Percentiles rank a stretch among this genome's conserved stretches.
Conservation (phyloP, 2,113 vertebrate species). For the Caretta caretta region DNA sequence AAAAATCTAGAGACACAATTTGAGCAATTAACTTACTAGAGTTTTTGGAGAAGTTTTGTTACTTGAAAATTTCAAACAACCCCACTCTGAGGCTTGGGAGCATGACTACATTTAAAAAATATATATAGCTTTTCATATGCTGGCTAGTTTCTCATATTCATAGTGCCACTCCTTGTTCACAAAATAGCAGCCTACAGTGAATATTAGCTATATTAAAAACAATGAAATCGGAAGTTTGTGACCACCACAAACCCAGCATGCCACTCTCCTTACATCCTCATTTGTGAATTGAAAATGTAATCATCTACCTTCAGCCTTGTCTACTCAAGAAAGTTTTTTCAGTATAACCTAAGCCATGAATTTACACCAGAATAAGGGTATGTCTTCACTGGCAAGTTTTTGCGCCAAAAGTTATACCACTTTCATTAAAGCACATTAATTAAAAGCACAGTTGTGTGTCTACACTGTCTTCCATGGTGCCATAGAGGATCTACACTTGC, state of each 20-base stretch:
- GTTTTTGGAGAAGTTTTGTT: not conserved
- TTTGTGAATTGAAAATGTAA: not conserved
- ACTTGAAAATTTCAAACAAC: not conserved
- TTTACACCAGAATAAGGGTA: not conserved
- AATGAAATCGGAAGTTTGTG: not conserved
- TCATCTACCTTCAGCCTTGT: not conserved
- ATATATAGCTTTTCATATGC: not conserved
- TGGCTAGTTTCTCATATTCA: not conserved
- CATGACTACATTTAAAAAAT: not conserved
- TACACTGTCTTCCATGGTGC: no score
- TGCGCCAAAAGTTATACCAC: no score
- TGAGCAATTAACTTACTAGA: not conserved
- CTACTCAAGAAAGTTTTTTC: not conserved
- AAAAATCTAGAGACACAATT: not conserved
- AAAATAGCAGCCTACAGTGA: not conserved
- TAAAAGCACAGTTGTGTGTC: no score
- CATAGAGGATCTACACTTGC: no score
- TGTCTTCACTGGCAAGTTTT: no score
- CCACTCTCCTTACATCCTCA: not conserved
- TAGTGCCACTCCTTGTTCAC: not conserved
- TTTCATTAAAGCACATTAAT: no score
- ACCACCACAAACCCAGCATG: not conserved
- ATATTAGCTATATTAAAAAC: not conserved
- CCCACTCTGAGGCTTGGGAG: not conserved
- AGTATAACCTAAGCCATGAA: not conserved